Evolutionary conservation across 1,140 invertebrate species (phyloP), one percentile per base, ranked within the genome.

Genomic region (Teleopsis dalmanni): DNA sequence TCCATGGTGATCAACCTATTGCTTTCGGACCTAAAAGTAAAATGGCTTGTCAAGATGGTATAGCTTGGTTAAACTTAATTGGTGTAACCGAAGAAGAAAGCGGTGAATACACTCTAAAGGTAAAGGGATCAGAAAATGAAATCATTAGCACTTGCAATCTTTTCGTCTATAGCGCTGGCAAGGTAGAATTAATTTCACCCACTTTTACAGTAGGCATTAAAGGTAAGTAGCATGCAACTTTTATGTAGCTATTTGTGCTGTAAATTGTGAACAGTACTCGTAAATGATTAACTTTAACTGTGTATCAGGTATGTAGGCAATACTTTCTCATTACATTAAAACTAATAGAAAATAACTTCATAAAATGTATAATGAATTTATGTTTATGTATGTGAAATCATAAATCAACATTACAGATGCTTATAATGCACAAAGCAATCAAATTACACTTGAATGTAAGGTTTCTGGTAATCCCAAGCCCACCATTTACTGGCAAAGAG

Each of bases 401-500:
- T n/a, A n/a, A n/a, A n/a, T n/a, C n/a, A n/a, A n/a, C n/a, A n/a
- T n/a, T 55, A 31, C 49, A 70, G 67, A 70, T 56, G 52, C 67
- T 55, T 70, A 65, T 56, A 57, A 68, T 51, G 56, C 59, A 51
- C 59, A 65, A 43, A 43, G 35, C 25, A 67, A 68, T 43, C 55
- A 58, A 18, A 51, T 70, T 3, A 57, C 53, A 0, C 47, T 70
- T 33, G 66, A 70, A 52, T 70, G 67, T 53, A 68, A 70, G 36
- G 58, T 67, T 6, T 62, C 65, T 6, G 64, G 64, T n/a, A 61
- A 61, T 26, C 66, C 66, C 10, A 70, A 66, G 46, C 66, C 67
- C 0, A 21, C 48, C 2, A 76, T 96, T 4, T 80, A 81, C 48
- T 95, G 91, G 90, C 84, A 82, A 34, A 89, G 87, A 61, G 84